Evolutionary conservation across 1,140 invertebrate genomes (phyloP).

Genomic region (Heliconius hewitsoni): DNA sequence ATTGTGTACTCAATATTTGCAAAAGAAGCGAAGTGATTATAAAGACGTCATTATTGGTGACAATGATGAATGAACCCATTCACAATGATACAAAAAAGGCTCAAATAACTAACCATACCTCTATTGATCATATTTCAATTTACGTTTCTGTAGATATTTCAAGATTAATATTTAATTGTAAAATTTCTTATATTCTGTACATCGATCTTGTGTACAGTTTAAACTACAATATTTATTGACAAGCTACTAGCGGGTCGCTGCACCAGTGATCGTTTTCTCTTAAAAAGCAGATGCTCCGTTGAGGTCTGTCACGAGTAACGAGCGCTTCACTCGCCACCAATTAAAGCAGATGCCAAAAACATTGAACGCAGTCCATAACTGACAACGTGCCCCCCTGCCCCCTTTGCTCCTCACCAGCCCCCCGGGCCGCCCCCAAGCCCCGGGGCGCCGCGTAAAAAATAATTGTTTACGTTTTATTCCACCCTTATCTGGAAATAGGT

Average conservation of each 20-base stretch:
- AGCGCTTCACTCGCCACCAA: conserved; percentile 35
- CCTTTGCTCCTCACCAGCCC: not conserved
- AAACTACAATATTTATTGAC: not conserved
- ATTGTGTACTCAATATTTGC: no score
- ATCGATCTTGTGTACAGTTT: not conserved
- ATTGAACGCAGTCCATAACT: conserved; percentile 26
- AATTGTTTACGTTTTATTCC: conserved; percentile 42
- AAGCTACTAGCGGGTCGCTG: not conserved
- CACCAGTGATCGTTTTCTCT: conserved; percentile 23
- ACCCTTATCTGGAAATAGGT: conserved; percentile 35
- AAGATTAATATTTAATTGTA: no score
- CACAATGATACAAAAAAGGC: no score
- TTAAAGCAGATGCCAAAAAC: conserved; percentile 40
- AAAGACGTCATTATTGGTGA: not conserved
- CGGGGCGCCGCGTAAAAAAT: conserved; percentile 32
- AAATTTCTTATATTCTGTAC: no score
- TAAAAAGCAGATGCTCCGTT: conserved; percentile 29
- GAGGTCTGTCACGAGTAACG: conserved; percentile 23
- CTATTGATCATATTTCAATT: no score
- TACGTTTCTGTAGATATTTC: no score
- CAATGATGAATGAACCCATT: not conserved
- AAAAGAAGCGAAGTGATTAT: not conserved
- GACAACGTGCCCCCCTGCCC: not conserved
- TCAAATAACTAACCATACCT: no score
- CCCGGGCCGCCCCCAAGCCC: not conserved